Conservation (phyloP, 2,888 invertebrate species). For the Andrena haemorrhoa region DNA sequence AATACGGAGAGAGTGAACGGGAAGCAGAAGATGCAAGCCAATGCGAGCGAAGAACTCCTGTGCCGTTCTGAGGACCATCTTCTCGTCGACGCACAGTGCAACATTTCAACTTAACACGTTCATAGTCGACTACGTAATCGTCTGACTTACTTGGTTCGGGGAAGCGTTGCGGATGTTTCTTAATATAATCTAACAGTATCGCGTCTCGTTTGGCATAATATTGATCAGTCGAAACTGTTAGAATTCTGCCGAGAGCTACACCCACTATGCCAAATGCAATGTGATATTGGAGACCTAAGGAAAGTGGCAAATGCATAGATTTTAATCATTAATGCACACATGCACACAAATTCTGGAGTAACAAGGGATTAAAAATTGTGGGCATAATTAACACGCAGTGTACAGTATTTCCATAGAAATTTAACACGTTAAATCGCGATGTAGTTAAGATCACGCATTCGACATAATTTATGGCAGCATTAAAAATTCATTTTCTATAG, state of each 20-base stretch:
- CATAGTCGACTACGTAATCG: not conserved
- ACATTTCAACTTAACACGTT: not conserved
- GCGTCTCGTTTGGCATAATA: constrained; percentile 71
- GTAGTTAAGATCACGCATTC: not conserved
- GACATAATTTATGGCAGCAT: not conserved
- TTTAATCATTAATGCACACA: not conserved
- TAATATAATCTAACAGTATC: constrained; percentile 77
- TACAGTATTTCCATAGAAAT: not conserved
- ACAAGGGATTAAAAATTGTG: not conserved
- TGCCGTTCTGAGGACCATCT: too few relatives aligned
- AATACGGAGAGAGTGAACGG: too few relatives aligned
- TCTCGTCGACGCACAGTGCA: too few relatives aligned
- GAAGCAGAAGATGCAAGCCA: too few relatives aligned
- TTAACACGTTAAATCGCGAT: too few relatives aligned
- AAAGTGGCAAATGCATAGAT: not conserved
- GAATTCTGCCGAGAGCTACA: constrained; percentile 33
- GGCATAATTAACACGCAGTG: not conserved
- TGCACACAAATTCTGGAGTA: not conserved
- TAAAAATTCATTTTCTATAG: not conserved
- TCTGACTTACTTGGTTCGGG: constrained; percentile 76
- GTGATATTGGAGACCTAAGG: not conserved
- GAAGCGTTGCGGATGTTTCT: constrained; percentile 80
- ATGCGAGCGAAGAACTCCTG: too few relatives aligned
- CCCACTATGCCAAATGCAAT: constrained; percentile 10
- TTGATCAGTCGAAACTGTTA: constrained; percentile 27